Evolutionary conservation across 2,888 invertebrate genomes (phyloP).

Genomic region (Tipula confusa): DNA sequence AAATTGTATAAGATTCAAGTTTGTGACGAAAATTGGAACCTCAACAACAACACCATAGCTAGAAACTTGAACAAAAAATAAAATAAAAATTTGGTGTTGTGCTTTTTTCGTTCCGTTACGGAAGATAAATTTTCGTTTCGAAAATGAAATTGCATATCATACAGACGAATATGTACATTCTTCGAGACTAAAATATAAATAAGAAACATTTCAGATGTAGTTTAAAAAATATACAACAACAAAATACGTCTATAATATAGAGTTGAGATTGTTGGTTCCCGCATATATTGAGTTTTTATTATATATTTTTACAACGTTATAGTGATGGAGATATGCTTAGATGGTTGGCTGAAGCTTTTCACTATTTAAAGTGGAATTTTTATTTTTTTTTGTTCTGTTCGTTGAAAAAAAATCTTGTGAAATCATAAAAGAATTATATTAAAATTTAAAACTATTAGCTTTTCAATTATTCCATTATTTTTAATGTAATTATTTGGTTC

Average conservation of each 20-base stretch:
- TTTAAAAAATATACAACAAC: not conserved
- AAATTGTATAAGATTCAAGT: not conserved
- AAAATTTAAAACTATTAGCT: conserved; percentile 20
- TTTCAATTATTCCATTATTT: conserved; percentile 20
- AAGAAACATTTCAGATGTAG: not conserved
- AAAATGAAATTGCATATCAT: not conserved
- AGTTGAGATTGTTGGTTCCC: not conserved
- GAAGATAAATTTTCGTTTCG: not conserved
- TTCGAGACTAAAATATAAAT: not conserved
- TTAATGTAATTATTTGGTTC: not conserved
- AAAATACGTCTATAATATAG: not conserved
- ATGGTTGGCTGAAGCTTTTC: not conserved
- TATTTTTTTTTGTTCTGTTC: not conserved
- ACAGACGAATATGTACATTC: not conserved
- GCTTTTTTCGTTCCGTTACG: not conserved
- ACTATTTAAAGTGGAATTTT: not conserved
- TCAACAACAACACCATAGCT: not conserved
- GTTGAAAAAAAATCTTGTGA: not conserved
- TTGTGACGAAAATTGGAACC: not conserved
- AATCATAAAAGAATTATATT: conserved; percentile 20
- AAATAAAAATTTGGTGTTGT: not conserved
- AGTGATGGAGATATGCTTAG: not conserved
- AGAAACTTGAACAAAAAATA: not conserved
- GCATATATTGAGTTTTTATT: not conserved
- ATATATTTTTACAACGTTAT: not conserved